Evolutionary conservation across 2,113 vertebrate species (phyloP).

Genomic region (Pygathrix nemaeus): DNA sequence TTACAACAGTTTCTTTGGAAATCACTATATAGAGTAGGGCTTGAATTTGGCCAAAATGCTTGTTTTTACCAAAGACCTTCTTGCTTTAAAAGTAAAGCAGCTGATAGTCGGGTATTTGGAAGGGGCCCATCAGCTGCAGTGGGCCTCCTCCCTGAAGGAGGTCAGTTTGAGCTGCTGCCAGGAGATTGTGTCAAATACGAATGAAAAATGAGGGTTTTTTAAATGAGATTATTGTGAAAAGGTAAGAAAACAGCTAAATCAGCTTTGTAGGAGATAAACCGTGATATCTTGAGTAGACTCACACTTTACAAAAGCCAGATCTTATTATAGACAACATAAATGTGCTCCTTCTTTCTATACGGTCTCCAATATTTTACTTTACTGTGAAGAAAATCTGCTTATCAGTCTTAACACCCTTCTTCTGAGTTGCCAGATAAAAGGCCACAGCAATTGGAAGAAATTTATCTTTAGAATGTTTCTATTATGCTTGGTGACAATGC

Average conservation of each 20-base stretch:
- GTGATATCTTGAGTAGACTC: constrained; percentile 31
- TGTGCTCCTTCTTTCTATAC: background rate
- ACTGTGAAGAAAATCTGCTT: constrained; percentile 64
- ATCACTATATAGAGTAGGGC: background rate
- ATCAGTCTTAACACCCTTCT: constrained; percentile 65
- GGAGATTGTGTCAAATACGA: constrained; percentile 35
- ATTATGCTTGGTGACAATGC: constrained; percentile 57
- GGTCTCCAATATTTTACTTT: constrained; percentile 37
- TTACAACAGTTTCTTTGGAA: background rate
- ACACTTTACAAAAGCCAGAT: constrained; percentile 57
- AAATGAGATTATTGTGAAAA: constrained; percentile 57
- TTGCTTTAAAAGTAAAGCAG: background rate
- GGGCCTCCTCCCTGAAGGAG: background rate
- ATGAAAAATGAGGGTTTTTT: constrained; percentile 45
- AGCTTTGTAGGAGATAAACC: constrained; percentile 57
- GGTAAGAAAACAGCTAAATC: constrained; percentile 57
- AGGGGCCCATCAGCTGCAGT: background rate
- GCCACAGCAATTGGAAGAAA: constrained; percentile 57
- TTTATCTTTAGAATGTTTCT: constrained; percentile 76
- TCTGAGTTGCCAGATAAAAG: constrained; percentile 68
- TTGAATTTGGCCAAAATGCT: constrained; percentile 1
- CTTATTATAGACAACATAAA: constrained; percentile 60
- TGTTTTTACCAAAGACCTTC: background rate
- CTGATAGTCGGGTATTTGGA: background rate
- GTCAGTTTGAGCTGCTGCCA: background rate